These are phyloP conservation scores for Spisula solida DNA, from an alignment of 2,888 invertebrate species.

Conservation along the genomic window DNA sequence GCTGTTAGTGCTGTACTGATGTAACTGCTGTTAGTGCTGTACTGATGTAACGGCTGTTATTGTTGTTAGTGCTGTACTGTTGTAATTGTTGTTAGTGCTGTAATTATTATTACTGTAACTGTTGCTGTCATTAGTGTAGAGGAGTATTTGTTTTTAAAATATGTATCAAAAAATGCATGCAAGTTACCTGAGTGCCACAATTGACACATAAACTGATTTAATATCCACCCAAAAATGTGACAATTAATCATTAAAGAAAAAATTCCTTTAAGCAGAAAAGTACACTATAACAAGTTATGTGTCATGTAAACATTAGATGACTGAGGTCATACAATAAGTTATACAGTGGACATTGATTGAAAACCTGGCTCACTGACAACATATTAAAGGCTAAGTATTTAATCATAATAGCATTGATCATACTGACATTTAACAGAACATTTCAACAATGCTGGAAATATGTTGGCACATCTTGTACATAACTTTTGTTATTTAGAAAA, in stretches of 20 bases:
- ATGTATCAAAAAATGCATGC: background rate
- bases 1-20: no score
- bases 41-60: no score
- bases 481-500: background rate
- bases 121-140: no score
- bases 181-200: background rate
- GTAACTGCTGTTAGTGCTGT: no score
- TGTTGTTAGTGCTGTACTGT: no score
- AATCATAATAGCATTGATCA: slow-evolving; percentile 12
- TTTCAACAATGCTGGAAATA: background rate
- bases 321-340: background rate
- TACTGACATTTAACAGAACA: background rate
- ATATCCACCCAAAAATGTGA: background rate
- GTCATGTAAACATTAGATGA: background rate
- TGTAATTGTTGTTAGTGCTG: no score
- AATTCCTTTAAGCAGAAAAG: background rate
- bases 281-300: background rate
- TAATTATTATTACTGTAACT: no score
- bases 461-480: background rate
- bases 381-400: slow-evolving; percentile 8
- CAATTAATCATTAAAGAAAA: slow-evolving; percentile 7
- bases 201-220: background rate
- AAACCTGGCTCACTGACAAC: slow-evolving; percentile 7
- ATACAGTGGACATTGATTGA: background rate
- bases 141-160: no score